Evolutionary conservation across 2,797 vertebrate genomes (phyloP).

Genomic region (Rhinichthys osculus): DNA sequence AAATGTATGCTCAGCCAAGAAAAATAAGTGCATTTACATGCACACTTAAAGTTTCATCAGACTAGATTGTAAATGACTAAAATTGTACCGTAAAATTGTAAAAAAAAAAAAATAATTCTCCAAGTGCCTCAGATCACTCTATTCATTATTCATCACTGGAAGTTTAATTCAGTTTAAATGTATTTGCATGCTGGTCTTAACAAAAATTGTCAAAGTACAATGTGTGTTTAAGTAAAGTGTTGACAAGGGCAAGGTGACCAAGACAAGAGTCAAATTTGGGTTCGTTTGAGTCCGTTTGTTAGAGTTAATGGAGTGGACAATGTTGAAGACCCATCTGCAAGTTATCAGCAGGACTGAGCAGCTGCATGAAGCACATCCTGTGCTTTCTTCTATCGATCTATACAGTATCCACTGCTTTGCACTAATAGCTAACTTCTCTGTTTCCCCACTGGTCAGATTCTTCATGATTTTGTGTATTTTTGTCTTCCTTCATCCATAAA

Average conservation of each 20-base stretch:
- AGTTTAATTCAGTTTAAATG: not conserved
- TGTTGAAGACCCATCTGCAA: not conserved
- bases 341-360: not conserved
- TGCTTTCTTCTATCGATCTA: not conserved
- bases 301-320: not conserved
- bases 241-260: not conserved
- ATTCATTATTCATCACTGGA: not conserved
- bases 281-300: not conserved
- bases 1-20: slow-evolving; percentile 16
- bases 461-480: not conserved
- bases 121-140: not conserved
- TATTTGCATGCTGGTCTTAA: not conserved
- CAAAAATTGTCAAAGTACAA: slow-evolving; percentile 4
- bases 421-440: not conserved
- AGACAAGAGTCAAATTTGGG: not conserved
- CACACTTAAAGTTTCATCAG: not conserved
- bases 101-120: no score
- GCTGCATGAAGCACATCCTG: not conserved
- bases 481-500: slow-evolving; percentile 2
- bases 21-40: slow-evolving; percentile 15
- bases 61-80: not conserved
- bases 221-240: not conserved
- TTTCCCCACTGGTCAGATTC: not conserved
- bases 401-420: not conserved
- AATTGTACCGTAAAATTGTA: no score